phyloP scores from a whole-genome alignment of 2,113 vertebrate genomes.

The Numenius arquata region DNA sequence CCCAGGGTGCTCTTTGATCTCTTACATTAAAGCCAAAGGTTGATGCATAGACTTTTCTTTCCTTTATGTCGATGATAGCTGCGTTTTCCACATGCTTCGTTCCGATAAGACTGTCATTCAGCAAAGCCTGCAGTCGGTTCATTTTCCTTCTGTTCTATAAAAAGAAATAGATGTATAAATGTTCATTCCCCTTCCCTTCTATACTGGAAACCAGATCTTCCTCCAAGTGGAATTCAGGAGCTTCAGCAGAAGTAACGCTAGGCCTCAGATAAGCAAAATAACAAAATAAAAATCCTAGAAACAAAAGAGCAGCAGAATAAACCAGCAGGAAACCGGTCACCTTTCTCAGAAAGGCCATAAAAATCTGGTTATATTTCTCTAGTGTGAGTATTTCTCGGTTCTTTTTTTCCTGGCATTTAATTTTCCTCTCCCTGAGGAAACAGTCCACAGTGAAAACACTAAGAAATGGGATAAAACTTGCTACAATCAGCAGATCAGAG shows the following conservation, averaged over 20 bases:
- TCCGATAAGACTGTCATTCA: slow-evolving; percentile 66
- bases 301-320: neutral
- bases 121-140: slow-evolving; percentile 68
- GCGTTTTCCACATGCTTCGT: slow-evolving; percentile 75
- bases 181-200: neutral
- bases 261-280: neutral
- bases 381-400: neutral
- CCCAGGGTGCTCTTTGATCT: neutral
- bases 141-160: slow-evolving; percentile 35
- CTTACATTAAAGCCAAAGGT: slow-evolving; percentile 75
- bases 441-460: neutral
- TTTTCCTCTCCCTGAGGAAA: neutral
- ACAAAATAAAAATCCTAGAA: neutral
- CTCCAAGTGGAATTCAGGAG: neutral
- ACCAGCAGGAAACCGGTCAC: neutral
- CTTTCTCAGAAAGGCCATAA: neutral
- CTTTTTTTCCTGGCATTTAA: neutral
- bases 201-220: neutral
- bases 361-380: neutral
- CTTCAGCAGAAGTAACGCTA: neutral
- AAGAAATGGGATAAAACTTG: neutral
- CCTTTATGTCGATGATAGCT: slow-evolving; percentile 59
- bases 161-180: neutral
- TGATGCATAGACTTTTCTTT: slow-evolving; percentile 24
- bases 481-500: neutral